Base-by-base conservation (phyloP, 2,888 invertebrate genomes). In the Diabrotica balteata region DNA sequence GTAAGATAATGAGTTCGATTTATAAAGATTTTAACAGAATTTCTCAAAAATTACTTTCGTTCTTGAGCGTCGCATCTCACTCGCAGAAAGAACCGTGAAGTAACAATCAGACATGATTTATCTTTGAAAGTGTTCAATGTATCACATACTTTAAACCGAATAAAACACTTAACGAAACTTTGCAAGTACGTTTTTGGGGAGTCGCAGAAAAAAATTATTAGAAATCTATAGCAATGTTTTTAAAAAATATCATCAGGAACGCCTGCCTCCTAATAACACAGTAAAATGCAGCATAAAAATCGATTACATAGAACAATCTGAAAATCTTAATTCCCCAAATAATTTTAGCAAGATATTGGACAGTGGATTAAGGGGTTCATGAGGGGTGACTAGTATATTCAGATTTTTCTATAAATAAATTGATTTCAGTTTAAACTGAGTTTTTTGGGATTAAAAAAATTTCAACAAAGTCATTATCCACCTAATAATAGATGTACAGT, bases 211-310 rank as follows among this genome's bases (percentile, higher is more conserved):
- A 45, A 42, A 50, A 62, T 52, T 59, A 46, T 57, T 42, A 58
- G 64, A 57, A 68, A 66, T 62, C 64, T 62, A 65, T 66, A 70
- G 68, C 66, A 32, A 44, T 60, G 64, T 57, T 66, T 66, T 67
- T 42, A 70, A 68, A 66, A 58, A 32, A 32, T 32, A 32, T 32
- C 57, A 68, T 49, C n/a, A 64, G 61, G 63, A 69, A 62, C 59
- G 64, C 66, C 68, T 60, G 68, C 49, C 69, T 72, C 57, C 60
- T 63, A 66, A 66, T 65, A 70, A 70, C 63, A 61, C 46, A 66
- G 63, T 74, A 71, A 75, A 73, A 74, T 72, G 71, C 69, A 64
- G 61, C 72, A 72, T 69, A 70, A 71, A 68, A 63, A 68, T 61
- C 45, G 65, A 60, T 65, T 55, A 70, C 66, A 69, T 62, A 70